Percentiles rank a stretch among this genome's conserved stretches.
Evolutionary conservation across 2,888 invertebrate genomes (phyloP).

Genomic region (Parthenolecanium corni): DNA sequence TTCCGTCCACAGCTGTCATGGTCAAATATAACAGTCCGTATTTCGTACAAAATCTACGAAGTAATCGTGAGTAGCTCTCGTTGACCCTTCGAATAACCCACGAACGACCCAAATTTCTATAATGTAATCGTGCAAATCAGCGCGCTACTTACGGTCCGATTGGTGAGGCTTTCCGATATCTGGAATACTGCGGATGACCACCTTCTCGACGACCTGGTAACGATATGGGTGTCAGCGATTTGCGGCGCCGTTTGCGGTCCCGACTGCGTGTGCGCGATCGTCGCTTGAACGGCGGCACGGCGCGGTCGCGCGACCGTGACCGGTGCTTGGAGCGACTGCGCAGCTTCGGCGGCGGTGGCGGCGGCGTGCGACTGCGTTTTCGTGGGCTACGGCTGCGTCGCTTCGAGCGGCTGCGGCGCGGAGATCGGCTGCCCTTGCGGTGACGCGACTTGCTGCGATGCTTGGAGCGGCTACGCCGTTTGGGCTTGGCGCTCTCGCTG

Average conservation of each 20-base stretch:
- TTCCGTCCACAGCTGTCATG: too few species aligned
- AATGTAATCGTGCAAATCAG: too few species aligned
- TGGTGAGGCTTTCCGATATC: conserved; percentile 40
- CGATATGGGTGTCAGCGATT: conserved; percentile 36
- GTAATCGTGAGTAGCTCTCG: too few species aligned
- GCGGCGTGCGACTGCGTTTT: background rate
- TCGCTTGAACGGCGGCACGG: conserved; percentile 29
- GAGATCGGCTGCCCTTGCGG: background rate
- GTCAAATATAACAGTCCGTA: too few species aligned
- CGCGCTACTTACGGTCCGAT: conserved; percentile 41
- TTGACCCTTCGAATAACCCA: too few species aligned
- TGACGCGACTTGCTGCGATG: conserved; percentile 29
- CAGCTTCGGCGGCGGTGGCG: background rate
- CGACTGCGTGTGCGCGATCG: conserved; percentile 34
- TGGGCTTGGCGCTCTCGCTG: conserved; percentile 35
- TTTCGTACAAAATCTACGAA: too few species aligned
- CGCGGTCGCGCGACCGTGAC: background rate
- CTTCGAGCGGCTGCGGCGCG: background rate
- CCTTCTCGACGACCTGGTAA: conserved; percentile 40
- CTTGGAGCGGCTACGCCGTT: conserved; percentile 28
- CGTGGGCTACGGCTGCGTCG: background rate
- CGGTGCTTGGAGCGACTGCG: background rate
- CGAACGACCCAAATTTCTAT: too few species aligned
- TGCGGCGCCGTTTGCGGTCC: conserved; percentile 32
- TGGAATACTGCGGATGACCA: conserved; percentile 35